Evolutionary conservation across 2,797 vertebrate genomes (phyloP), one percentile per base, ranked within the genome.

Genomic region (Benthosema pterotum): DNA sequence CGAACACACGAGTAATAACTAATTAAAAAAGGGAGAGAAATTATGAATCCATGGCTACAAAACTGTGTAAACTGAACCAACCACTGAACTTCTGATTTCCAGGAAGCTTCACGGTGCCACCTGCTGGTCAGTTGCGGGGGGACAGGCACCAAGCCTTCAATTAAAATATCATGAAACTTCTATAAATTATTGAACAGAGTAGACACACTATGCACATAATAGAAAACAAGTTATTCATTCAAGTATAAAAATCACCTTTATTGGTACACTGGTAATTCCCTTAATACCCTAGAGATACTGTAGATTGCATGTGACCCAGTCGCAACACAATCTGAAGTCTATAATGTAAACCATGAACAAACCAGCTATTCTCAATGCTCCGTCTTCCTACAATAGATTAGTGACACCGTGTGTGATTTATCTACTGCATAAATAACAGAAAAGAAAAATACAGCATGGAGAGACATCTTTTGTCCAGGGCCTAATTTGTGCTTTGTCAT

Each of bases 191-290:
- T 38, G 32, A 32, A 32, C 28, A 32, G 28, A 32, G 5, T 32
- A 32, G 28, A 38, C 32, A 38, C 32, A 38, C 7, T 8, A 9
- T 38, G 32, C 32, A 38, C 32, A 2, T 2, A 66, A 77, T 72
- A 82, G 81, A 88, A 88, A 84, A 83, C 56, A 80, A 63, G 58
- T 74, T 50, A 49, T 57, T 66, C 75, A 87, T 89, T 88, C 81
- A 87, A 82, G 77, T 89, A 90, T 77, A 38, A 87, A 91, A 83
- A 88, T 82, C 71, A 73, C n/a, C 49, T 15, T 70, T 25, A 68
- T 50, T 18, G 15, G 15, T 60, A 57, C 43, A 75, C 58, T 53
- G 75, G 76, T 65, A 16, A 72, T 77, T 90, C 90, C 89, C 87
- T 91, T 80, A 64, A 65, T 43, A 78, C 82, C 83, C 83, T 71